Evolutionary conservation across 2,113 vertebrate species (phyloP).

Genomic region (Ceyx cyanopectus): DNA sequence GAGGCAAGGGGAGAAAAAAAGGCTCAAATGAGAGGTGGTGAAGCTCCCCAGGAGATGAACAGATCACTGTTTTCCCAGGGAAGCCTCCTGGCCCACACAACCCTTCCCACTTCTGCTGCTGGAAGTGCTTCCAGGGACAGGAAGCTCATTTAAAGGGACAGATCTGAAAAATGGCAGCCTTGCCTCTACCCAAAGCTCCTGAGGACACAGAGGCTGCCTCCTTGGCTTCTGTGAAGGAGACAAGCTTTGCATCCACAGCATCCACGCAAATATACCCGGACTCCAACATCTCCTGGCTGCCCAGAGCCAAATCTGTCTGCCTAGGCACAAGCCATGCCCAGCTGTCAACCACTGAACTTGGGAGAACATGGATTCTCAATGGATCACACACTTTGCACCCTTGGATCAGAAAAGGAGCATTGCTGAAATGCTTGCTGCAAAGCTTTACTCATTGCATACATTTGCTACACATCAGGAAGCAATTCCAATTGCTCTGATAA

Average conservation of each 20-base stretch:
- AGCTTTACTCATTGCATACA: slow-evolving; percentile 3
- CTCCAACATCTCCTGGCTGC: neutral
- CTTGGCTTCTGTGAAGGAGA: neutral
- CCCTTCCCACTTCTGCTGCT: slow-evolving; percentile 6
- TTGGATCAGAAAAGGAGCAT: neutral
- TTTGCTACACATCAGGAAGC: slow-evolving; percentile 33
- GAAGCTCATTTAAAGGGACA: slow-evolving; percentile 43
- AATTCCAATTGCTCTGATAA: slow-evolving; percentile 9
- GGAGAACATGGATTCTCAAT: neutral
- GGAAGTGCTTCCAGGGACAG: slow-evolving; percentile 25
- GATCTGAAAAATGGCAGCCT: slow-evolving; percentile 4
- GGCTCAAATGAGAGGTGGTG: neutral
- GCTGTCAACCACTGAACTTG: neutral
- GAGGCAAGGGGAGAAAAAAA: neutral
- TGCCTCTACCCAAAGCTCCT: neutral
- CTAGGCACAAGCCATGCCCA: neutral
- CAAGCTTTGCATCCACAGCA: neutral
- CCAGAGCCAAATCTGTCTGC: neutral
- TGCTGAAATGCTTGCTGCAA: neutral
- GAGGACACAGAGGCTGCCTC: neutral
- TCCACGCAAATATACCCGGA: neutral
- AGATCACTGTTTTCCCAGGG: neutral
- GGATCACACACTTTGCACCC: neutral
- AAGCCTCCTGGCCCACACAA: neutral
- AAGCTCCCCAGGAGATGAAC: neutral